A percentile compares a stretch with the other conserved stretches of the same genome.
Evolutionary conservation across 2,888 invertebrate species (phyloP).

Genomic region (Anoplius nigerrimus): DNA sequence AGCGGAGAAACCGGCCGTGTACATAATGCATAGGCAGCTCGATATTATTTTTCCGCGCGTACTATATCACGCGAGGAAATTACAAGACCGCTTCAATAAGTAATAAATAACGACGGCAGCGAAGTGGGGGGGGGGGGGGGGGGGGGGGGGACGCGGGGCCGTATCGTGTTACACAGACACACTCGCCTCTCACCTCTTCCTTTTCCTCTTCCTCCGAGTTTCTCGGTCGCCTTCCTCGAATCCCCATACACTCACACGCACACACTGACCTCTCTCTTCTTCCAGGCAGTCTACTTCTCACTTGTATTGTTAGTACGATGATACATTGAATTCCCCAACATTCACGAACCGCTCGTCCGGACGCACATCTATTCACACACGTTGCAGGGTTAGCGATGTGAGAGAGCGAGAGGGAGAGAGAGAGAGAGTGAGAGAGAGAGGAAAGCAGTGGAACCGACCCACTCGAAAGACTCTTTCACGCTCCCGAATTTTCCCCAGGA

Average conservation of each 20-base stretch:
- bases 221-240: conserved; percentile 14
- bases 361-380: conserved; percentile 17
- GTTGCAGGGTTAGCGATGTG: neutral
- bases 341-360: conserved; percentile 36
- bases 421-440: conserved; percentile 7
- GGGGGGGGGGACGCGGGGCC: conserved; percentile 1
- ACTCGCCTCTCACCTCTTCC: conserved; percentile 14
- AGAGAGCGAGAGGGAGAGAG: neutral
- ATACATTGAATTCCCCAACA: conserved; percentile 52
- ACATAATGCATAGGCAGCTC: conserved; percentile 60
- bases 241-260: neutral
- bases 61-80: conserved; percentile 66
- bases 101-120: conserved; percentile 65
- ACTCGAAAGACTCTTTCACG: conserved; percentile 38
- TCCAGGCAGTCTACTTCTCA: conserved; percentile 15
- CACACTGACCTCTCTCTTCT: conserved; percentile 13
- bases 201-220: too few relatives aligned
- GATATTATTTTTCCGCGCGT: conserved; percentile 65
- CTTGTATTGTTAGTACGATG: conserved; percentile 53
- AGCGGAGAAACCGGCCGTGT: conserved; percentile 32
- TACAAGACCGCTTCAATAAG: conserved; percentile 66
- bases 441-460: conserved; percentile 10
- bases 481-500: conserved; percentile 43
- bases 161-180: conserved; percentile 36
- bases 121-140: conserved; percentile 47